Evolutionary conservation across 2,797 vertebrate genomes (phyloP).

Genomic region (Sphaeramia orbicularis): DNA sequence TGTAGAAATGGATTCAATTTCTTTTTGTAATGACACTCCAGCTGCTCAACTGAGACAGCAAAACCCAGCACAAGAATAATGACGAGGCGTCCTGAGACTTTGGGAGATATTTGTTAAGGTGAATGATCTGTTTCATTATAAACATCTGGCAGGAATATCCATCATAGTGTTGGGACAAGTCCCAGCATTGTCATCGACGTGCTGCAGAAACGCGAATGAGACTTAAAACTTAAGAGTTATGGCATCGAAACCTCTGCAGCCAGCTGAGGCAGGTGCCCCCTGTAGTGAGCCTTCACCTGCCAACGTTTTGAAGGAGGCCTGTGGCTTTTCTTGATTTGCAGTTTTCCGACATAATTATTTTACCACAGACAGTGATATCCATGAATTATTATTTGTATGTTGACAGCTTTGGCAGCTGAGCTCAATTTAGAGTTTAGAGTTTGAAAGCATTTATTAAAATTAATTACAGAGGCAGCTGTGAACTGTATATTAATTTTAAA

Average conservation of each 20-base stretch:
- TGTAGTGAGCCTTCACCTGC: slow-evolving; percentile 35
- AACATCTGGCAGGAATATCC: slow-evolving; percentile 78
- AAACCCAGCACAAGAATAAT: slow-evolving; percentile 47
- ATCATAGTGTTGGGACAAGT: slow-evolving; percentile 51
- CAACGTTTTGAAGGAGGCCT: slow-evolving; percentile 28
- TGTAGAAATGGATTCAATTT: slow-evolving; percentile 25
- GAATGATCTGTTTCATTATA: slow-evolving; percentile 52
- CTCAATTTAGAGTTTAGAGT: too few species aligned
- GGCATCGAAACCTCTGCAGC: slow-evolving; percentile 22
- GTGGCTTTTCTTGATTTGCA: slow-evolving; percentile 22
- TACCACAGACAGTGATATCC: neutral
- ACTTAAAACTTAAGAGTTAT: slow-evolving; percentile 52
- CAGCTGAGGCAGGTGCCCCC: slow-evolving; percentile 52
- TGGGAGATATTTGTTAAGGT: slow-evolving; percentile 70
- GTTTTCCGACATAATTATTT: slow-evolving; percentile 5
- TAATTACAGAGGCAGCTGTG: neutral
- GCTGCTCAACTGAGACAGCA: slow-evolving; percentile 21
- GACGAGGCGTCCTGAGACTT: slow-evolving; percentile 59
- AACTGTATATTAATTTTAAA: neutral
- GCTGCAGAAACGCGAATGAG: slow-evolving; percentile 60
- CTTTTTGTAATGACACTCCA: slow-evolving; percentile 8
- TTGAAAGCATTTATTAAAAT: neutral
- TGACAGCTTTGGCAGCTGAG: too few species aligned
- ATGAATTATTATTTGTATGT: too few species aligned
- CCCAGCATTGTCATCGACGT: slow-evolving; percentile 66